A percentile compares a stretch with the other conserved stretches of the same genome.
Evolutionary conservation across 2,113 vertebrate genomes (phyloP).

Genomic region (Triplophysa rosa): DNA sequence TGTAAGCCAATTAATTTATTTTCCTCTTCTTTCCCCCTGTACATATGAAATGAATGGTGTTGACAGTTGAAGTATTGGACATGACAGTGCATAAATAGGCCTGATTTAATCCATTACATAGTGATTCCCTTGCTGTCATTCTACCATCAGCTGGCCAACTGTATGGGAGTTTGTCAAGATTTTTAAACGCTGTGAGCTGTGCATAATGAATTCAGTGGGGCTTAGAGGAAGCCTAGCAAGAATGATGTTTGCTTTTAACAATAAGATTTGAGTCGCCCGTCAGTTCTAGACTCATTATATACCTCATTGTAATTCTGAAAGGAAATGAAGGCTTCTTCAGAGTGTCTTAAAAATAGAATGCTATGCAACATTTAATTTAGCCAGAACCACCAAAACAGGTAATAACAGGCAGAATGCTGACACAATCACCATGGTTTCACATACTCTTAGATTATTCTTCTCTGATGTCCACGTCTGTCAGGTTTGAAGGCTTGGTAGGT

Average conservation of each 20-base stretch:
- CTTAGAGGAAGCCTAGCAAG: slow-evolving; percentile 26
- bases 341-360: background rate
- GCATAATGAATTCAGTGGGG: slow-evolving; percentile 38
- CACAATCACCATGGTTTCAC: too few relatives aligned
- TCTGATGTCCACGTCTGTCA: too few relatives aligned
- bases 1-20: background rate
- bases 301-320: slow-evolving; percentile 3
- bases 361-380: background rate
- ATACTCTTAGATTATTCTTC: too few relatives aligned
- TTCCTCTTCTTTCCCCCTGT: slow-evolving; percentile 10
- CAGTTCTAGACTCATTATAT: background rate
- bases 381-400: too few relatives aligned
- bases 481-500: too few relatives aligned
- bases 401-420: too few relatives aligned
- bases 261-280: slow-evolving; percentile 7
- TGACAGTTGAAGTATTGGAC: slow-evolving; percentile 65
- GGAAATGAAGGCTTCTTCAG: background rate
- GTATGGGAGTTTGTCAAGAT: slow-evolving; percentile 5
- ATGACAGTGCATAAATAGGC: slow-evolving; percentile 66
- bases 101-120: slow-evolving; percentile 65
- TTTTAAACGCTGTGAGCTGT: slow-evolving; percentile 27
- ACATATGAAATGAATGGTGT: slow-evolving; percentile 20
- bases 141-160: slow-evolving; percentile 35
- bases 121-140: slow-evolving; percentile 55
- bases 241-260: slow-evolving; percentile 42